Base-by-base conservation (phyloP, 2,888 invertebrate genomes). In the Caradrina kadenii region DNA sequence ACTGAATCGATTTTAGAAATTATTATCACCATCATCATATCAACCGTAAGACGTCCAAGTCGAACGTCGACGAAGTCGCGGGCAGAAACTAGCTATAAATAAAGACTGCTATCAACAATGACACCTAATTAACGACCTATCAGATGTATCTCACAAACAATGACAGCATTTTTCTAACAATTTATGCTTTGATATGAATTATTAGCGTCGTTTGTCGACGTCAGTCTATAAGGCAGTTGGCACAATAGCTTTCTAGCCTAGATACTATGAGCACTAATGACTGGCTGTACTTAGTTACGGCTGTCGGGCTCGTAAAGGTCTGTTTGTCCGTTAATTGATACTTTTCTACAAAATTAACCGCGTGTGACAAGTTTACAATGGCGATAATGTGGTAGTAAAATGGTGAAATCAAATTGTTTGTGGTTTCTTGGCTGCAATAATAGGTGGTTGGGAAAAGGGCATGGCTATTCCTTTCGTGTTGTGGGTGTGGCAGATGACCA, bases 211-310 rank as follows among this genome's bases (percentile, higher is more conserved):
- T 76, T 77, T 60, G 31, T 80, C 65, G 42, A 35, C 55, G 56
- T 70, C 72, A 70, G 26, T 50, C 48, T 50, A 31, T 61, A 66
- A 66, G 60, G 56, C 61, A 70, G 76, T 60, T 53, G 21, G 74
- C 54, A 82, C 82, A 83, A 82, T 83, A 69, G 76, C 79, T 82
- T 82, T 82, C 82, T 81, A 82, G 72, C 55, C 82, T 69, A 83
- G 73, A 83, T 83, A 81, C 69, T 50, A 8, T 66, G 60, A 63
- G 45, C 69, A 74, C 82, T 81, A 81, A 82, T 76, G 72, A 58
- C 76, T 54, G 53, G 0, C 55, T 19, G 49, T 62, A 49, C 42
- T 76, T 68, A 75, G 82, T 62, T 48, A 81, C 82, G 84, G 82
- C 42, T 56, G 62, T 61, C 54, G 69, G 8, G n/a, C 60, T 58